Evolutionary conservation across 2,888 invertebrate genomes (phyloP), one percentile per base, ranked within the genome.

Genomic region (Lacanobia oleracea): DNA sequence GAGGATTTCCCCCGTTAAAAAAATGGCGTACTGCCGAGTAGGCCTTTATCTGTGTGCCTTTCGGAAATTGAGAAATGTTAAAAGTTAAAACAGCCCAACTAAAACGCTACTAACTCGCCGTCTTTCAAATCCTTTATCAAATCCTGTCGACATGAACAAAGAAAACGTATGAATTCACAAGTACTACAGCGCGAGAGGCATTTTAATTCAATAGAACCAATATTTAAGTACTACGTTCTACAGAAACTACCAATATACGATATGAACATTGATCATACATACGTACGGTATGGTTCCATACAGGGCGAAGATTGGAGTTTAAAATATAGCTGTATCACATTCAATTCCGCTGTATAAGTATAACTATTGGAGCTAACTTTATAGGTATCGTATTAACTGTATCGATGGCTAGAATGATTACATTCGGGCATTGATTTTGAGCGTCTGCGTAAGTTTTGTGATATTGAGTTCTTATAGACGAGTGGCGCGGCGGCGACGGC

Each of bases 371-470:
- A 64, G 56, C 21, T 60, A 37, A 80, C 48, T 75, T 45, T 65
- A 61, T 54, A 60, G 12, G 51, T 72, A 72, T 33, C 51, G 33
- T 9, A 48, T 56, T 81, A 64, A 76, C 63, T 56, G 54, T 48
- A 48, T 45, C 16, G 14, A 56, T 4, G 51, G 21, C 37, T 51
- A 0, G 3, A 0, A 12, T 10, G 18, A 2, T 64, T 56, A 61
- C 4, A 48, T 64, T 53, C 14, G 12, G 10, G 10, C 0, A 10
- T 0, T 23, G 0, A 40, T 48, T 63, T 33, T 4, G 33, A 33
- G 33, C 33, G 5, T 4, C 33, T 33, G 5, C 2, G 33, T 33
- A 6, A 33, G 33, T 33, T 33, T 33, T 2, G 33, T 5, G 33
- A 33, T 33, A n/a, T n/a, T n/a, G n/a, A n/a, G n/a, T n/a, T n/a